Base-by-base conservation (phyloP, 1,140 invertebrate species). In the Agrilus planipennis region DNA sequence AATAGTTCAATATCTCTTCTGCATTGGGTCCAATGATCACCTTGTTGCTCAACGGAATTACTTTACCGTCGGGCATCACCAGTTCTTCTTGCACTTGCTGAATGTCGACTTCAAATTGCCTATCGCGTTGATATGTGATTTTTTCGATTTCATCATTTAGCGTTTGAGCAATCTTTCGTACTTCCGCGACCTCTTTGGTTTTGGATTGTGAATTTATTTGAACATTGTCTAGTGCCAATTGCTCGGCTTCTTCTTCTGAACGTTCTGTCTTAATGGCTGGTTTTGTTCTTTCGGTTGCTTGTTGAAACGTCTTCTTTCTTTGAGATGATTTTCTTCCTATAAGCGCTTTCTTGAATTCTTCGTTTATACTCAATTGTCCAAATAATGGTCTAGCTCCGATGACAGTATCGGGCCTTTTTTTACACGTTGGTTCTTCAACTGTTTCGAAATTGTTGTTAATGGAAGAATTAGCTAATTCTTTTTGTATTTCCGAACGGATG, bases 321-420 rank as follows among this genome's bases (percentile, higher is more conserved):
- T 47, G 37, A 18, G 49, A 38, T 2, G 52, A 51, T 39, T 55
- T 49, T 16, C 49, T 49, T 6, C 49, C 49, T 39, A 48, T 47
- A 10, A 62, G 41, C 3, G 58, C 57, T 52, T 60, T 61, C 40
- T 57, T 54, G 32, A 62, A 56, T 48, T 61, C 58, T 17, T 44
- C 42, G 36, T 61, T 62, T 17, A 61, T 57, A 32, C 61, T 52
- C 5, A 55, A 14, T 46, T 55, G 51, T 0, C 60, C 56, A 43
- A 61, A 62, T 11, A 65, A 34, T 1, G 63, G 62, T 38, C 56
- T 50, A 1, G 62, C 62, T 9, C 63, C 63, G 19, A 58, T 57
- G 3, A 65, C 55, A 6, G 57, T 44, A 41, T 56, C 52, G 5
- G 60, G 61, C 6, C 61, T 52, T 51, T 61, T 64, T 46, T 49